Conservation (phyloP, 2,797 vertebrate species). For the Helostoma temminkii region DNA sequence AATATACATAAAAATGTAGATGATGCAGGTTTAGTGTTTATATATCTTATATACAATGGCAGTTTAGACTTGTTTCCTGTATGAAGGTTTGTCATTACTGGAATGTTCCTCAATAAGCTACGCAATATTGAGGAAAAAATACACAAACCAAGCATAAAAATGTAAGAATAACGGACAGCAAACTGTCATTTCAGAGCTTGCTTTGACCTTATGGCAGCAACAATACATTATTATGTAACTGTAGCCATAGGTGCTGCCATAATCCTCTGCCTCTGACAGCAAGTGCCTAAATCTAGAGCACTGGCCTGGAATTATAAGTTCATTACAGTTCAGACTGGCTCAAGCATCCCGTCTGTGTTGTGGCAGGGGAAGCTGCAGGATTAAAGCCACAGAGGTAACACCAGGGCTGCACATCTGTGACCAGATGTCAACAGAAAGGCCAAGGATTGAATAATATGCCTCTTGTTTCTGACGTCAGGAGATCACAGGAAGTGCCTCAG, state of each 20-base stretch:
- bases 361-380: conserved; percentile 47
- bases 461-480: conserved; percentile 42
- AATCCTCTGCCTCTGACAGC: conserved; percentile 66
- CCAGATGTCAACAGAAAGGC: conserved; percentile 19
- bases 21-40: too few species aligned
- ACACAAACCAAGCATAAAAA: neutral
- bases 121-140: neutral
- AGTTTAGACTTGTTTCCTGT: too few species aligned
- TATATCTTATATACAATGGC: too few species aligned
- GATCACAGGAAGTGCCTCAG: conserved; percentile 47
- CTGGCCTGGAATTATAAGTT: conserved; percentile 71
- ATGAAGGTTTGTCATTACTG: too few species aligned
- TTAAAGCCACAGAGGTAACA: conserved; percentile 46
- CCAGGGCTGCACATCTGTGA: conserved; percentile 61
- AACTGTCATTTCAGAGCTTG: conserved; percentile 22
- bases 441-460: conserved; percentile 37
- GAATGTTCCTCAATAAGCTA: neutral
- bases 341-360: conserved; percentile 33
- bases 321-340: conserved; percentile 70
- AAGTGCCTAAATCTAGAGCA: conserved; percentile 71
- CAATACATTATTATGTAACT: conserved; percentile 57
- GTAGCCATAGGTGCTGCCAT: conserved; percentile 61
- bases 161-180: conserved; percentile 20
- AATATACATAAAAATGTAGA: too few species aligned
- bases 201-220: conserved; percentile 17